phyloP scores from a whole-genome alignment of 2,113 vertebrate genomes.

The Oreochromis aureus region DNA sequence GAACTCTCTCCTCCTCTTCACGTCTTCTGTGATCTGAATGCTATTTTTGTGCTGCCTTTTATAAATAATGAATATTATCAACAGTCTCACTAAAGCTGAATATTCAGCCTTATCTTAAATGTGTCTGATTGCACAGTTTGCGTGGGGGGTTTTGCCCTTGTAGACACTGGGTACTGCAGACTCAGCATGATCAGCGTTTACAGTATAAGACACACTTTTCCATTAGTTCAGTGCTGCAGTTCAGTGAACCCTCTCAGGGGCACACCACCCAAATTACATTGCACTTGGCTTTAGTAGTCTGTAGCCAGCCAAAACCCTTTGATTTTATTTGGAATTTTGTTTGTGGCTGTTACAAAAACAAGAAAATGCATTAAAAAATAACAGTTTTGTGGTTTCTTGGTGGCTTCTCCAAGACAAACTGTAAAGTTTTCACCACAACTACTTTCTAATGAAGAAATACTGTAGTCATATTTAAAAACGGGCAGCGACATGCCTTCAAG shows the following conservation, averaged over 20 bases:
- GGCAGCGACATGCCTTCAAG: background rate
- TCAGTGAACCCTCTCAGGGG: background rate
- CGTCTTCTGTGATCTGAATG: background rate
- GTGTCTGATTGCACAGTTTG: background rate
- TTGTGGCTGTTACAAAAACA: background rate
- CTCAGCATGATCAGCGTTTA: background rate
- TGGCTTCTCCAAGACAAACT: background rate
- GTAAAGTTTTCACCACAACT: background rate
- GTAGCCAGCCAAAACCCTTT: background rate
- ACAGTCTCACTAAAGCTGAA: background rate
- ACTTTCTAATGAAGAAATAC: background rate
- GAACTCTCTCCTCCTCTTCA: background rate
- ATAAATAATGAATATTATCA: constrained; percentile 39
- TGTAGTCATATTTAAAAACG: background rate
- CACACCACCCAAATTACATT: background rate
- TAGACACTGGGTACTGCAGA: background rate
- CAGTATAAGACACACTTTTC: constrained; percentile 1
- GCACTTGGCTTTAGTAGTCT: background rate
- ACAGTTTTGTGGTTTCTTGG: background rate
- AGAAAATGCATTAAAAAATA: background rate
- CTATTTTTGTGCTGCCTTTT: constrained; percentile 17
- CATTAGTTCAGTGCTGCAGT: background rate
- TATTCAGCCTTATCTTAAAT: background rate
- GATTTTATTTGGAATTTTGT: background rate
- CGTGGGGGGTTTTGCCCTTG: background rate